phyloP scores from a whole-genome alignment of 2,888 invertebrate genomes.

The Trissolcus japonicus region DNA sequence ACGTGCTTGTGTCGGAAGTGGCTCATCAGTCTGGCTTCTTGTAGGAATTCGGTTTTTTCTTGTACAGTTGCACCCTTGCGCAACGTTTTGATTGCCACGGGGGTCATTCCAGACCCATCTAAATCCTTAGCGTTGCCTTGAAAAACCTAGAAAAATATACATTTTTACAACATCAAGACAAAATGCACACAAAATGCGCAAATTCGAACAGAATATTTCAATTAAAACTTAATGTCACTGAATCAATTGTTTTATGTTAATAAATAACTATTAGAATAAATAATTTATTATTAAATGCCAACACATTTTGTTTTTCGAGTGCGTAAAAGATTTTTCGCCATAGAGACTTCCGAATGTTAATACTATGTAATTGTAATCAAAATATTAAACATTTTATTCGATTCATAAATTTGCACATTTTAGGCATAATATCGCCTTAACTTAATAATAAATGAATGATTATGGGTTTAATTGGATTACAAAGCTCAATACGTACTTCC shows the following conservation, averaged over 20 bases:
- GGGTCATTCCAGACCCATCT: conserved; percentile 79
- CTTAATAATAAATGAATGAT: too few relatives aligned
- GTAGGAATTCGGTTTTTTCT: conserved; percentile 94
- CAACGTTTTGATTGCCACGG: conserved; percentile 96
- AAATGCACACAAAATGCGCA: background rate
- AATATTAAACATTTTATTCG: too few relatives aligned
- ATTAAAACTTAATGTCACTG: background rate
- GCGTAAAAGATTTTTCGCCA: too few relatives aligned
- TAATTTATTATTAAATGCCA: too few relatives aligned
- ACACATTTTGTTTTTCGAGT: too few relatives aligned
- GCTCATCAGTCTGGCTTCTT: conserved; percentile 98
- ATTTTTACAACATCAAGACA: background rate
- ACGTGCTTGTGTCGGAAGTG: conserved; percentile 98
- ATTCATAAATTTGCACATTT: too few relatives aligned
- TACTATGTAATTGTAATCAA: too few relatives aligned
- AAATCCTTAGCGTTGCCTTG: conserved; percentile 90
- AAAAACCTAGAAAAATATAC: conserved; percentile 79
- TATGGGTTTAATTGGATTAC: too few relatives aligned
- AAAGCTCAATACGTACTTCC: conserved; percentile 79
- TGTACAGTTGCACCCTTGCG: conserved; percentile 93
- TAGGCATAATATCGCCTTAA: too few relatives aligned
- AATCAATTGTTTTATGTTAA: too few relatives aligned
- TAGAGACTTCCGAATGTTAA: too few relatives aligned
- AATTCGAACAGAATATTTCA: background rate
- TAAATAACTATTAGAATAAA: too few relatives aligned